Evolutionary conservation across 37 sponge, comb jelly and placozoan genomes (phyloP).

Genomic region (Bolinopsis microptera): DNA sequence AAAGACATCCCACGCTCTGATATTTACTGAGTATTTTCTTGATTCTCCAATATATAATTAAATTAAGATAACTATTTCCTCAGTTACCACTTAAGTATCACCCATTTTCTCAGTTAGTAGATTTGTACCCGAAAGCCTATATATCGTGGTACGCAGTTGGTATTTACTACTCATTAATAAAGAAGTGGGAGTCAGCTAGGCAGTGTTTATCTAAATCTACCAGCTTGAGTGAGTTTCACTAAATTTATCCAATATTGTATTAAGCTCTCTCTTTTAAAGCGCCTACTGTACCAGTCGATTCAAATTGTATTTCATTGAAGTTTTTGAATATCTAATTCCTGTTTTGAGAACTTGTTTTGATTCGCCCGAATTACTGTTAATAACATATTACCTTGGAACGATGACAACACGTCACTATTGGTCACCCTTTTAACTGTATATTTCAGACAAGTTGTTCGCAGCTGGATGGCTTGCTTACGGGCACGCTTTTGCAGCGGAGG

Average conservation of each 20-base stretch:
- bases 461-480: conserved; percentile 60
- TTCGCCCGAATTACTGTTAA: too few species aligned
- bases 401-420: too few species aligned
- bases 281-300: too few species aligned
- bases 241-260: not conserved
- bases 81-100: not conserved
- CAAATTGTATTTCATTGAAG: too few species aligned
- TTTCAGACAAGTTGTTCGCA: conserved; percentile 46
- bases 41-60: too few species aligned
- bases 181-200: conserved; percentile 56
- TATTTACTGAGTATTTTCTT: too few species aligned
- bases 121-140: conserved; percentile 45
- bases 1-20: too few species aligned
- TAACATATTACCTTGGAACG: too few species aligned
- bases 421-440: too few species aligned
- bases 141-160: conserved; percentile 63
- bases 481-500: conserved; percentile 59
- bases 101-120: not conserved
- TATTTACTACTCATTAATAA: conserved; percentile 42
- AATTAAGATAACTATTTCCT: not conserved
- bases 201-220: conserved; percentile 56
- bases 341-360: too few species aligned
- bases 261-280: too few species aligned
- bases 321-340: too few species aligned
- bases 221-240: conserved; percentile 46